A percentile compares a stretch with the other conserved stretches of the same genome.
Conservation (phyloP, 2,888 invertebrate species). For the Slavum lentiscoides region DNA sequence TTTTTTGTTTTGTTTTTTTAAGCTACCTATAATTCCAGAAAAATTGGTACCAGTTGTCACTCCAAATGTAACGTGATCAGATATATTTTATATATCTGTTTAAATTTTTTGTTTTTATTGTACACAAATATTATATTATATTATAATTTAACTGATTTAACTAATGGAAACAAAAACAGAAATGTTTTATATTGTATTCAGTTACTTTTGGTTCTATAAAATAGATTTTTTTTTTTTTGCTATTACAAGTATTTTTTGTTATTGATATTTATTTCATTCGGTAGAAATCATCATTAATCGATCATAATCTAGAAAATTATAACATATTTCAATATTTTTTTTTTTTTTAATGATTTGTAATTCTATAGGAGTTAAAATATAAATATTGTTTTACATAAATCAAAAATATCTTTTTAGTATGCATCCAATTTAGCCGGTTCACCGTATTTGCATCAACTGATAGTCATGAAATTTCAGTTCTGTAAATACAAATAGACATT, state of each 20-base stretch:
- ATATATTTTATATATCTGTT: constrained; percentile 37
- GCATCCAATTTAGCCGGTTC: neutral
- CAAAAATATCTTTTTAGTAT: constrained; percentile 31
- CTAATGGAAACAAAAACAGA: neutral
- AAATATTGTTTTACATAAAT: constrained; percentile 36
- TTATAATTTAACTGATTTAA: constrained; percentile 10
- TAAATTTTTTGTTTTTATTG: constrained; percentile 46
- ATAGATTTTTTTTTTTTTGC: constrained; percentile 2
- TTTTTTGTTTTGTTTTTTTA: no score
- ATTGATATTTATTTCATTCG: neutral
- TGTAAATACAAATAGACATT: neutral
- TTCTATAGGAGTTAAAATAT: constrained; percentile 17
- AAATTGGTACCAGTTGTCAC: constrained; percentile 41
- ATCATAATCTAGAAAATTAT: neutral
- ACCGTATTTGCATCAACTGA: no score
- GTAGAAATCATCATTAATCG: constrained; percentile 14
- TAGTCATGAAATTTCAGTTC: neutral
- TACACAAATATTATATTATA: constrained; percentile 18
- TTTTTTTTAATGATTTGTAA: neutral
- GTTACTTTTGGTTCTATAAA: constrained; percentile 10
- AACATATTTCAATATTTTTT: constrained; percentile 6
- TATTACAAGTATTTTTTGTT: constrained; percentile 25
- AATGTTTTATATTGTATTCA: constrained; percentile 41
- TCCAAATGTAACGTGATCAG: constrained; percentile 48
- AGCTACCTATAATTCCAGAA: constrained; percentile 45